A percentile compares a stretch with the other conserved stretches of the same genome.
Evolutionary conservation across 2,888 invertebrate genomes (phyloP).

Genomic region (Dyspetes luteomarginatus): DNA sequence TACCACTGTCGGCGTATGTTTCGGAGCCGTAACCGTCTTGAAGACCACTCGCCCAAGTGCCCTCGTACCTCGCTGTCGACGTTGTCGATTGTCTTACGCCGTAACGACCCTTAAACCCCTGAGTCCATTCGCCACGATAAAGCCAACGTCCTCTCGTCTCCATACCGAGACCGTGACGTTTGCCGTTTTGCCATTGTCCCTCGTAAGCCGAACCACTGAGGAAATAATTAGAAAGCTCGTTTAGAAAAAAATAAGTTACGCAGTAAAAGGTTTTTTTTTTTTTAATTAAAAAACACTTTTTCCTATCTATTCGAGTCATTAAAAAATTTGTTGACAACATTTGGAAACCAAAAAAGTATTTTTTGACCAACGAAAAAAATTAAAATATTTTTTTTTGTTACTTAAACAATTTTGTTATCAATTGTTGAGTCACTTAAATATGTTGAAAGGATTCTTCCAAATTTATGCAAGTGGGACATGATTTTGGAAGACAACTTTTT

Average conservation of each 20-base stretch:
- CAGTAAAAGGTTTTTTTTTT: no score
- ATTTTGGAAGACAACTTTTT: no score
- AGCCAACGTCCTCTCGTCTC: slow-evolving; percentile 98
- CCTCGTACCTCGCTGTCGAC: slow-evolving; percentile 98
- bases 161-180: slow-evolving; percentile 98
- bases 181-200: slow-evolving; percentile 99
- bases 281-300: no score
- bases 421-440: no score
- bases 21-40: slow-evolving; percentile 99
- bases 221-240: slow-evolving; percentile 9
- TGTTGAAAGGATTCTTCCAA: no score
- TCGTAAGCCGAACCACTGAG: slow-evolving; percentile 96
- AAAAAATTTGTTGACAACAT: no score
- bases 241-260: neutral
- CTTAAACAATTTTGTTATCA: no score
- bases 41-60: slow-evolving; percentile 99
- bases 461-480: no score
- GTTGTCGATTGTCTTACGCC: slow-evolving; percentile 98
- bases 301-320: no score
- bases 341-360: no score
- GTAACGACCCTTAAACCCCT: slow-evolving; percentile 99
- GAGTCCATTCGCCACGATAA: slow-evolving; percentile 99
- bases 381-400: no score
- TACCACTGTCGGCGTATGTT: slow-evolving; percentile 99
- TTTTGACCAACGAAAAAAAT: no score